These are phyloP conservation scores for Phaethornis superciliosus DNA, from an alignment of 2,113 vertebrate species.

Conservation along the genomic window DNA sequence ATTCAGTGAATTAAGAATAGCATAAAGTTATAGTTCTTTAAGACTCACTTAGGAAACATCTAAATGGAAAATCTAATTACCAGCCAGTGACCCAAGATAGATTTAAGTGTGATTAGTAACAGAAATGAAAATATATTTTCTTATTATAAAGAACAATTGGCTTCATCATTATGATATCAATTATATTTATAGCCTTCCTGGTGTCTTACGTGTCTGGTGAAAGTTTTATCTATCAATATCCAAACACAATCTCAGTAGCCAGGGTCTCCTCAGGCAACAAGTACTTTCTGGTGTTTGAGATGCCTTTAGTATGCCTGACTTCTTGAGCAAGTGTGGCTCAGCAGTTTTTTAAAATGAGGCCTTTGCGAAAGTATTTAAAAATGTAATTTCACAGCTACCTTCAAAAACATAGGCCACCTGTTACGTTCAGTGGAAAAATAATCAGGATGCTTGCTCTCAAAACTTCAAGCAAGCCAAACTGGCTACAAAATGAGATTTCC, in stretches of 20 bases:
- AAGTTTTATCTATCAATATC: background rate
- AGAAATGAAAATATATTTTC: background rate
- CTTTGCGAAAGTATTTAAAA: background rate
- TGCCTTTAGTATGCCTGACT: background rate
- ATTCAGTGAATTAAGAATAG: slow-evolving; percentile 1
- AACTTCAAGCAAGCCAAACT: background rate
- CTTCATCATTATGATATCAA: background rate
- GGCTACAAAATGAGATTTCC: background rate
- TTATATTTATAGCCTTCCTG: background rate
- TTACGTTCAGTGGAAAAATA: background rate
- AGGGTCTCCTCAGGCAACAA: background rate
- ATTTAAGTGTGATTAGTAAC: background rate
- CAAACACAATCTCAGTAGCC: background rate
- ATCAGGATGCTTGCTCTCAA: background rate
- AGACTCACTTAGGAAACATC: background rate
- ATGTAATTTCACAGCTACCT: background rate
- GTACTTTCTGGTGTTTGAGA: background rate
- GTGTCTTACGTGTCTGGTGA: background rate
- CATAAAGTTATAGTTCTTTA: background rate
- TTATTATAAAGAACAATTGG: background rate
- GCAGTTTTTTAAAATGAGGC: background rate
- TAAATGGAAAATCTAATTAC: background rate
- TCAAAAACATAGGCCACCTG: background rate
- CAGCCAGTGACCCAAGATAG: background rate
- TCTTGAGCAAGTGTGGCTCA: background rate